These are phyloP conservation scores for Podarcis cretensis DNA, from an alignment of 2,113 vertebrate genomes.

Conservation along the genomic window DNA sequence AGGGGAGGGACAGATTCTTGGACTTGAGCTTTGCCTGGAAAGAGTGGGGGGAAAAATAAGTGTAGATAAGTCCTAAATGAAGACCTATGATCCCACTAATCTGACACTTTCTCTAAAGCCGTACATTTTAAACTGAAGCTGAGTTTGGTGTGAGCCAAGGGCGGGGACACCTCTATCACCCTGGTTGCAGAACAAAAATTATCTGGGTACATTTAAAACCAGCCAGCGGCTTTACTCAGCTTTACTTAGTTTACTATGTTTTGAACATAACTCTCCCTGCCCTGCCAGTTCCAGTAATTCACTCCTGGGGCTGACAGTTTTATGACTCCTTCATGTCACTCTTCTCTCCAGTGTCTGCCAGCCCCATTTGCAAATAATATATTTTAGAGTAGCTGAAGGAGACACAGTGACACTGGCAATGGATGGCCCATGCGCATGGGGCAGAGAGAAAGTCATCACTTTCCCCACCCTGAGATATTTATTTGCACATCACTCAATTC, in stretches of 20 bases:
- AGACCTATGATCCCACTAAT: too few species aligned
- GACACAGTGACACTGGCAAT: neutral
- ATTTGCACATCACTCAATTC: neutral
- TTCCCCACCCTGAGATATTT: neutral
- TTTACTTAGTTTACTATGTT: conserved; percentile 5
- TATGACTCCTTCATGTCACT: conserved; percentile 2
- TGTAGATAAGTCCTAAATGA: neutral
- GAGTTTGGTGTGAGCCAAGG: neutral
- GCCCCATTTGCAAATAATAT: neutral
- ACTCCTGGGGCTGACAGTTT: neutral
- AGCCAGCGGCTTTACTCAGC: neutral
- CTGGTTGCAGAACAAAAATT: neutral
- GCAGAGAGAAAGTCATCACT: neutral
- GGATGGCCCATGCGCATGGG: too few species aligned
- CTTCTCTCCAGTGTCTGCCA: neutral
- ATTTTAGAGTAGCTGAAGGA: neutral
- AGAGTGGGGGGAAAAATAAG: too few species aligned
- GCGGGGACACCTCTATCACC: neutral
- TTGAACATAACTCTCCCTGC: neutral
- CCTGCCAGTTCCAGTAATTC: neutral
- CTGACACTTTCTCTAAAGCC: neutral
- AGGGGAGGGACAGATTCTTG: too few species aligned
- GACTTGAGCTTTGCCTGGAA: too few species aligned
- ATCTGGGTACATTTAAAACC: neutral
- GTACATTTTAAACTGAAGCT: neutral